Conservation (phyloP, 2,113 vertebrate genomes). For the Nothoprocta perdicaria region DNA sequence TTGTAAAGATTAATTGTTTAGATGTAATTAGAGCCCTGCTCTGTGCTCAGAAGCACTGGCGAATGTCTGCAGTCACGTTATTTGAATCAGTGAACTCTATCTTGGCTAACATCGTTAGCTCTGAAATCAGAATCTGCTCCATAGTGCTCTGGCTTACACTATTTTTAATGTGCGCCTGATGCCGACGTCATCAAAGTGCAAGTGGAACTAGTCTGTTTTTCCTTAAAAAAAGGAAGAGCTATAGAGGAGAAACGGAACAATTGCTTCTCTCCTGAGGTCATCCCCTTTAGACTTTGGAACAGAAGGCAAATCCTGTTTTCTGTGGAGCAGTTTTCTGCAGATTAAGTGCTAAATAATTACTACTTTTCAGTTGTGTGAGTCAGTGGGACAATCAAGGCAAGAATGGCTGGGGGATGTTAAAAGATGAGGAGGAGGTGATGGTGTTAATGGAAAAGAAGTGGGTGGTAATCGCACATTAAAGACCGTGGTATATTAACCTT, state of each 20-base stretch:
- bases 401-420: background rate
- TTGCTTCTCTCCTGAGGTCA: background rate
- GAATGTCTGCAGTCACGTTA: background rate
- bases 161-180: background rate
- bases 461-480: conserved; percentile 61
- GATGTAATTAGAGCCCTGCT: conserved; percentile 13
- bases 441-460: conserved; percentile 65
- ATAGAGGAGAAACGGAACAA: background rate
- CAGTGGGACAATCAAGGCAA: conserved; percentile 1
- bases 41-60: background rate
- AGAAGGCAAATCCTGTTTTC: conserved; percentile 26
- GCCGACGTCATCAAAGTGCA: background rate
- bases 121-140: conserved; percentile 18
- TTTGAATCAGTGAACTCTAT: background rate
- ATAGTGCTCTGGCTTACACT: background rate
- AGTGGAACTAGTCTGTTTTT: background rate
- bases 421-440: conserved; percentile 36
- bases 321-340: conserved; percentile 30
- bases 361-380: conserved; percentile 37
- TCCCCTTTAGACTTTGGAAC: conserved; percentile 16
- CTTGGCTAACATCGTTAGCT: background rate
- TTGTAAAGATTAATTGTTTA: conserved; percentile 45
- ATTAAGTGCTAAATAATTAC: conserved; percentile 57
- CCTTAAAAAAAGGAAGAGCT: background rate
- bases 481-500: conserved; percentile 63